Evolutionary conservation across 2,888 invertebrate genomes (phyloP).

Genomic region (Himalopsyche kuldschensis): DNA sequence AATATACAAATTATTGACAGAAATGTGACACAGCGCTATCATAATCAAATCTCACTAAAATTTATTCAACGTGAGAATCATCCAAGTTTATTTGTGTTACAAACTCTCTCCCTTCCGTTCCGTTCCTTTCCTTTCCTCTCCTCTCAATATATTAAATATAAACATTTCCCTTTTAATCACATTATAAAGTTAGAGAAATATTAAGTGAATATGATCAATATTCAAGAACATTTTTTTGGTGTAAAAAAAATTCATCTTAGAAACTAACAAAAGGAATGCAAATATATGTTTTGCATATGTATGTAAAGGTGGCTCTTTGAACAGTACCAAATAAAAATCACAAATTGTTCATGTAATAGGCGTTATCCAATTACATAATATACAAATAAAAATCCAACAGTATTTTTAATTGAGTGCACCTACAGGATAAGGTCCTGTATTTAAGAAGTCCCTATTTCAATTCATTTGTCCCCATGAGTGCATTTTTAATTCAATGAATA

Average conservation of each 20-base stretch:
- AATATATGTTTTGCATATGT: not conserved
- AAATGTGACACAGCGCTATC: not conserved
- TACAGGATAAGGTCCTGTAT: too few species aligned
- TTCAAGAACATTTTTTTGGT: not conserved
- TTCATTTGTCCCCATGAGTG: too few species aligned
- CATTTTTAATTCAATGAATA: too few species aligned
- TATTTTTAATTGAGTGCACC: too few species aligned
- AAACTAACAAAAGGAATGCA: not conserved
- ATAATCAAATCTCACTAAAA: not conserved
- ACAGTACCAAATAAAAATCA: too few species aligned
- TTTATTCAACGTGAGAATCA: not conserved
- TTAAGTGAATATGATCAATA: not conserved
- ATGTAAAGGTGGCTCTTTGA: not conserved
- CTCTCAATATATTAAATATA: not conserved
- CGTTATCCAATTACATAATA: too few species aligned
- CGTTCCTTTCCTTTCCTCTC: too few species aligned
- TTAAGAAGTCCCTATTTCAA: too few species aligned
- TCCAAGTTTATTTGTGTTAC: not conserved
- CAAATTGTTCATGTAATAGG: too few species aligned
- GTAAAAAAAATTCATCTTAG: not conserved
- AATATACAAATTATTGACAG: not conserved
- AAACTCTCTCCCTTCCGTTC: not conserved
- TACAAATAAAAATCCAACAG: not conserved
- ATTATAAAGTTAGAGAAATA: too few species aligned
- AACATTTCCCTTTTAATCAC: not conserved